Evolutionary conservation across 2,113 vertebrate species (phyloP), one percentile per base, ranked within the genome.

Genomic region (Balaenoptera acutorostrata): DNA sequence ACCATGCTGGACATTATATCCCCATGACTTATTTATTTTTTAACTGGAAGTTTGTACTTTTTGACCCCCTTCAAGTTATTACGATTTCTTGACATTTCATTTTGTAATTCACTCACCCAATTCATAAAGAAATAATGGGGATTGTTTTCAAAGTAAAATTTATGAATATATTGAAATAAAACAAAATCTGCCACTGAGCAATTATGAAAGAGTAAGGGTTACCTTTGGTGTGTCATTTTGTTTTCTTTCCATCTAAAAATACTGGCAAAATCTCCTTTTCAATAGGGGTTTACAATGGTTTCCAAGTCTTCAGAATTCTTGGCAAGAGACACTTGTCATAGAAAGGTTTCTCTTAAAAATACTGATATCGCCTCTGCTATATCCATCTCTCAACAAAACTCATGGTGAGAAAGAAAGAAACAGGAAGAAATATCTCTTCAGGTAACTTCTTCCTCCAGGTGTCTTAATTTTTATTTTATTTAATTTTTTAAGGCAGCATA

Each of bases 321-420:
- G 41, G 5, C 8, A 5, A 59, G 6, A 36, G 98, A 94, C 61
- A 86, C 1, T 88, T 64, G 27, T 64, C 95, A n/a, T 44, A 90
- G 61, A 84, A 97, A 84, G 18, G 2, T 4, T 68, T 59, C 33
- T 75, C 86, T 95, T 96, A 96, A 96, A 94, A 98, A 64, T 80
- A 72, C 66, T 96, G 82, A 91, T 41, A 95, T 78, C 95, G 17
- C 3, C 0, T 52, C 90, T 95, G 9, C 57, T 77, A 29, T 96
- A 59, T 91, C 83, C 94, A 23, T 29, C 20, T 63, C 96, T 68
- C 66, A 93, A 64, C 29, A 75, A 13, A n/a, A 66, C 29, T 92
- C 41, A 11, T 31, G 36, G 41, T 84, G 68, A 21, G 95, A 83
- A 41, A 52, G 23, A 86, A 55, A 96, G 46, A 77, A 15, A 90